phyloP scores from a whole-genome alignment of 2,113 vertebrate species.

The Eidolon helvum region DNA sequence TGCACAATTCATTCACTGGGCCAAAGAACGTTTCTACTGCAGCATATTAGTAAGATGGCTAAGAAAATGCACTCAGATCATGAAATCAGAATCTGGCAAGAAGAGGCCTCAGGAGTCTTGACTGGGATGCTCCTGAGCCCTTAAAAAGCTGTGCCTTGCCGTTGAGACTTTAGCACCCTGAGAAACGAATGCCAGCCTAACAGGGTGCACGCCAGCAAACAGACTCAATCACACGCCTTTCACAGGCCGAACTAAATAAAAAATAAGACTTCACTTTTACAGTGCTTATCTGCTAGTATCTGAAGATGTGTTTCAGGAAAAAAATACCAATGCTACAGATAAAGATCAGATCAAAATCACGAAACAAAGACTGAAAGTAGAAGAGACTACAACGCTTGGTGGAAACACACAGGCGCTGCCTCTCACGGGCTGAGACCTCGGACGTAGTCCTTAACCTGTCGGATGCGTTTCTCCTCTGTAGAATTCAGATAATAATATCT shows the following conservation, averaged over 20 bases:
- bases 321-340: background rate
- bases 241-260: background rate
- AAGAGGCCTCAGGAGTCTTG: background rate
- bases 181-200: background rate
- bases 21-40: background rate
- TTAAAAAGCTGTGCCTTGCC: background rate
- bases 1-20: background rate
- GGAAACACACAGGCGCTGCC: background rate
- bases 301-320: background rate
- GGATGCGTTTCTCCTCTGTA: background rate
- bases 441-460: background rate
- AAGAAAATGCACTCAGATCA: background rate
- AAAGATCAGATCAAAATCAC: background rate
- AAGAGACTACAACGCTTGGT: background rate
- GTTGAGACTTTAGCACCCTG: accelerated
- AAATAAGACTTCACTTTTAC: background rate
- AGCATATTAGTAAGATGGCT: background rate
- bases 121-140: background rate
- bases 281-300: background rate
- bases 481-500: background rate
- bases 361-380: background rate
- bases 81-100: background rate
- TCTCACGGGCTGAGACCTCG: background rate
- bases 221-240: background rate
- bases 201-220: accelerated